Percentiles rank a stretch among this genome's conserved stretches.
Conservation (phyloP, 2,113 vertebrate genomes). For the Bungarus multicinctus region DNA sequence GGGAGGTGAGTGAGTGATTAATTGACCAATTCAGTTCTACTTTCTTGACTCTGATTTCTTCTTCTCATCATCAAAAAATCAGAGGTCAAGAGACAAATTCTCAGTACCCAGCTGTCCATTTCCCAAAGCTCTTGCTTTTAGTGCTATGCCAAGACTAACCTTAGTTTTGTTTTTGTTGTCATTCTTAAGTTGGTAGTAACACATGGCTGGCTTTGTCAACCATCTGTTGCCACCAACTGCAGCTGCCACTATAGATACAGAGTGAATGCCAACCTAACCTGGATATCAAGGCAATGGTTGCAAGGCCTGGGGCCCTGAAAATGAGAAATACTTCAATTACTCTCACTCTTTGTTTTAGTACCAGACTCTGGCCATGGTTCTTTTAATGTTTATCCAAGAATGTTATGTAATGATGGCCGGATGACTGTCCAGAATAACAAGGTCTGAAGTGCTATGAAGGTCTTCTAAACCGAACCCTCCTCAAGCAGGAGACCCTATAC, state of each 20-base stretch:
- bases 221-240: no score
- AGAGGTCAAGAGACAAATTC: not conserved
- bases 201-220: not conserved
- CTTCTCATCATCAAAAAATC: slow-evolving; percentile 3
- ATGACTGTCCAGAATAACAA: not conserved
- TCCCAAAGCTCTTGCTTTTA: not conserved
- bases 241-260: not conserved
- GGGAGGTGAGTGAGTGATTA: slow-evolving; percentile 21
- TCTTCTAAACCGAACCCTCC: not conserved
- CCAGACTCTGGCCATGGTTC: not conserved
- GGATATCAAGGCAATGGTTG: not conserved
- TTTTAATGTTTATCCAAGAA: not conserved
- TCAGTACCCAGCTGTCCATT: slow-evolving; percentile 1
- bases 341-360: not conserved
- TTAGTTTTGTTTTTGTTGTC: not conserved
- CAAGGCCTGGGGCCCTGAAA: not conserved
- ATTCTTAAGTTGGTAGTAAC: not conserved
- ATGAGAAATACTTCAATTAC: not conserved
- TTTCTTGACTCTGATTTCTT: slow-evolving; percentile 24
- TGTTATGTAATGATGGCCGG: not conserved
- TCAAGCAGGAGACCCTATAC: not conserved
- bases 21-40: slow-evolving; percentile 52
- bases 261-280: not conserved
- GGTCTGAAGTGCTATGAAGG: not conserved
- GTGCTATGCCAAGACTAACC: not conserved